A percentile compares a stretch with the other conserved stretches of the same genome.
Conservation (phyloP, 2,797 vertebrate species). For the Mus caroli region DNA sequence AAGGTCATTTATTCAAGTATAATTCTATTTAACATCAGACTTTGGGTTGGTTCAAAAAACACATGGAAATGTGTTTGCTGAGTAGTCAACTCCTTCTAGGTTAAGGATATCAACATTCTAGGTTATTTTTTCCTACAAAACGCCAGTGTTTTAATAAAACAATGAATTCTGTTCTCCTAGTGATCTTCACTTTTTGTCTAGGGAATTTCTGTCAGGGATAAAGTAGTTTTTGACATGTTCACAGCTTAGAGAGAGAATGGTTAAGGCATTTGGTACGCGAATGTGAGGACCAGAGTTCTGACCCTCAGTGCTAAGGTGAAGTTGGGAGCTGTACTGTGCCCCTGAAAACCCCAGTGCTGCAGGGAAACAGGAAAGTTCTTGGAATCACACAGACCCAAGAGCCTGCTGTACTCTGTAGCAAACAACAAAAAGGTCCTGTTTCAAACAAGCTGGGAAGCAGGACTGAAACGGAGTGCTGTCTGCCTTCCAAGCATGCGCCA, state of each 20-base stretch:
- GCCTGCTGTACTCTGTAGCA: background rate
- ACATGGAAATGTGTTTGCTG: background rate
- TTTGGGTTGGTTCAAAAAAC: background rate
- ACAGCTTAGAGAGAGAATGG: background rate
- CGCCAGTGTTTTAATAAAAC: background rate
- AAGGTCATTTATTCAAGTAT: background rate
- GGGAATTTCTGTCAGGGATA: background rate
- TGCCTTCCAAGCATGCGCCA: background rate
- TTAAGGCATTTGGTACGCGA: background rate
- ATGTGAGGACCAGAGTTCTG: background rate
- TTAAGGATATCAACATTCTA: background rate
- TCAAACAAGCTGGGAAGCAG: background rate
- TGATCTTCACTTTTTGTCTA: background rate
- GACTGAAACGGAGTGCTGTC: background rate
- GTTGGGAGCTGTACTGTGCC: background rate
- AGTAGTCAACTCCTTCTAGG: background rate
- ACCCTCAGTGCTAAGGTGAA: background rate
- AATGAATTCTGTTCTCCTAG: background rate
- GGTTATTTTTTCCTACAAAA: background rate
- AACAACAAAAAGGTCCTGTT: background rate
- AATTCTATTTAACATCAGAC: background rate
- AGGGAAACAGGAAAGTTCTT: background rate
- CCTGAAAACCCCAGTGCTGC: background rate
- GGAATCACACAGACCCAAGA: too few species aligned
- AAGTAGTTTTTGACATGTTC: background rate